phyloP scores from a whole-genome alignment of 2,113 vertebrate genomes.

The Engystomops pustulosus region DNA sequence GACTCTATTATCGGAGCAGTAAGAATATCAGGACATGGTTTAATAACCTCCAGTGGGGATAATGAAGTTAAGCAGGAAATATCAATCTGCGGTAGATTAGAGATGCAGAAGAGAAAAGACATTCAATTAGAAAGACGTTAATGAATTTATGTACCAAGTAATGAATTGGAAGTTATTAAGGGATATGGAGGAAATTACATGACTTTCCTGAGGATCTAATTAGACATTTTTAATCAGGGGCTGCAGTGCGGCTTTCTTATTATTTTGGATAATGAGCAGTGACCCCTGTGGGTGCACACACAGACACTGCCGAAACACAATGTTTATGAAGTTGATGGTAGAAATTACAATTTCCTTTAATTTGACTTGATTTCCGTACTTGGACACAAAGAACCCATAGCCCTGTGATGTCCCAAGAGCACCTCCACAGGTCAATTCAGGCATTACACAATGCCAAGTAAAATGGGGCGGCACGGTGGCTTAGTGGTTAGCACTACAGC shows the following conservation, averaged over 20 bases:
- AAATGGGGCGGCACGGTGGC: too few relatives aligned
- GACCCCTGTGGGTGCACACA: neutral
- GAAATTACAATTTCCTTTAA: too few relatives aligned
- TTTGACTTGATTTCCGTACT: too few relatives aligned
- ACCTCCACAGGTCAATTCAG: too few relatives aligned
- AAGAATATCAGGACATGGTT: neutral
- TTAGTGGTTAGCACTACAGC: too few relatives aligned
- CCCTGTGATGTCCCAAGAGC: too few relatives aligned
- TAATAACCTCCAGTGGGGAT: neutral
- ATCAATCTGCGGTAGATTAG: neutral
- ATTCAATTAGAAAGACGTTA: neutral
- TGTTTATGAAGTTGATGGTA: too few relatives aligned
- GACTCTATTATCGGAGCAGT: neutral
- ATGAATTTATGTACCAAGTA: neutral
- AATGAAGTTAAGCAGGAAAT: neutral
- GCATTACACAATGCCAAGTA: too few relatives aligned
- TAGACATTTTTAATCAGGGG: neutral
- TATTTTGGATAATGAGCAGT: neutral
- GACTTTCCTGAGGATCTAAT: neutral
- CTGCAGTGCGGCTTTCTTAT: neutral
- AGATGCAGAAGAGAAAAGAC: neutral
- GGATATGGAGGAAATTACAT: neutral
- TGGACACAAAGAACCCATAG: too few relatives aligned
- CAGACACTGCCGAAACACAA: neutral
- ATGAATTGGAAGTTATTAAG: slow-evolving; percentile 25